Evolutionary conservation across 2,888 invertebrate genomes (phyloP), one percentile per base, ranked within the genome.

Genomic region (Gortyna flavago): DNA sequence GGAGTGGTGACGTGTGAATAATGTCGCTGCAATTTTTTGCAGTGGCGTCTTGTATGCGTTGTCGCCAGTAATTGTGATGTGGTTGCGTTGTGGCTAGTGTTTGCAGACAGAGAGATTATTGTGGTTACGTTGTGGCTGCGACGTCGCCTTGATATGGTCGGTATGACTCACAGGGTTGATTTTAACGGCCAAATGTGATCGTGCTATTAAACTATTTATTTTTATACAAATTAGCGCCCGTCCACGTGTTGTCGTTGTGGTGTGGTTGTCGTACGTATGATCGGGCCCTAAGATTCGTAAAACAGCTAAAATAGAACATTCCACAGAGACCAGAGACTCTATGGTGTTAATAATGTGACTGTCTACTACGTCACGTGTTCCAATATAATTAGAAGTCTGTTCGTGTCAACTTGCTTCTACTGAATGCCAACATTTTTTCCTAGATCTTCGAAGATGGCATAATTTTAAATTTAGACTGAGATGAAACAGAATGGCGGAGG

Each of bases 321-420:
- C 79, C 82, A 79, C 72, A 80, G 76, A 78, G 73, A 85, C 78
- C 84, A 77, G 70, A 83, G 83, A 78, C 71, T 71, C 78, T 70
- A 84, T 86, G 82, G 89, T 92, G 93, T 92, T 91, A 92, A 90
- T 92, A 91, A 91, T 90, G 88, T 89, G 89, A 86, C 88, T 64
- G 80, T 85, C 80, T 75, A 85, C 44, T 69, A 83, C 83, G 75
- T 79, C 84, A 85, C 91, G 87, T 90, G 90, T 91, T 90, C 89
- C 87, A 87, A 81, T 90, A 90, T 89, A 92, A 93, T 93, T 93
- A 93, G 90, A 91, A 89, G 81, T 85, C 78, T 71, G 72, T 80
- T 70, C 75, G 79, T 83, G 88, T 81, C 87, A 85, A 84, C 87
- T 80, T 84, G 82, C 75, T 80, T 81, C 75, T 71, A 77, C 83